phyloP scores from a whole-genome alignment of 2,797 vertebrate species.

The Bradypodion pumilum region DNA sequence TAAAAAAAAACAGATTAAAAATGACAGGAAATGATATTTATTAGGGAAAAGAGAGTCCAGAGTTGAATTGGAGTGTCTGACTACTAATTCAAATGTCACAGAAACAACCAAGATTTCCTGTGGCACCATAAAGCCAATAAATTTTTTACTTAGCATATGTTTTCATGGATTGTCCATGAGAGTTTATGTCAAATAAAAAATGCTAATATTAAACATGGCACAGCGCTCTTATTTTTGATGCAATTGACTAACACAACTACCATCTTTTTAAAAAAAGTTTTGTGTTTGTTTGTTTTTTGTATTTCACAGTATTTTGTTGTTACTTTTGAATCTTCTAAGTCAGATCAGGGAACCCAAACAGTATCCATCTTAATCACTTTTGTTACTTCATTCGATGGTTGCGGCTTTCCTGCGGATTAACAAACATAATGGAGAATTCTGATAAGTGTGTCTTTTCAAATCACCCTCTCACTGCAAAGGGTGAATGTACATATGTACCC shows the following conservation, averaged over 20 bases:
- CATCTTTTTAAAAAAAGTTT: too few relatives aligned
- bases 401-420: neutral
- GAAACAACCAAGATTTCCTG: neutral
- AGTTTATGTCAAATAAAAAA: too few relatives aligned
- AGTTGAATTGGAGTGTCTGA: neutral
- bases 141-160: too few relatives aligned
- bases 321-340: neutral
- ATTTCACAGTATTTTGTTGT: neutral
- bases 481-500: too few relatives aligned
- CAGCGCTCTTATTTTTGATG: too few relatives aligned
- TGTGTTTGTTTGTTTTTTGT: too few relatives aligned
- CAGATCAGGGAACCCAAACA: neutral
- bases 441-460: neutral
- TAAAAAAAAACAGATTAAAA: neutral
- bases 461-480: too few relatives aligned
- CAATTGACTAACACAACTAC: too few relatives aligned
- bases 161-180: too few relatives aligned
- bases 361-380: neutral
- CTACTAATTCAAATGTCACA: neutral
- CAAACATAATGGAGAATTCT: neutral
- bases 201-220: too few relatives aligned
- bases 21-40: neutral
- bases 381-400: neutral
- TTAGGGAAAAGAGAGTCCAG: neutral
- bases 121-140: too few relatives aligned